A percentile compares a stretch with the other conserved stretches of the same genome.
Conservation (phyloP, 2,113 vertebrate species). For the Tylochromis polylepis region DNA sequence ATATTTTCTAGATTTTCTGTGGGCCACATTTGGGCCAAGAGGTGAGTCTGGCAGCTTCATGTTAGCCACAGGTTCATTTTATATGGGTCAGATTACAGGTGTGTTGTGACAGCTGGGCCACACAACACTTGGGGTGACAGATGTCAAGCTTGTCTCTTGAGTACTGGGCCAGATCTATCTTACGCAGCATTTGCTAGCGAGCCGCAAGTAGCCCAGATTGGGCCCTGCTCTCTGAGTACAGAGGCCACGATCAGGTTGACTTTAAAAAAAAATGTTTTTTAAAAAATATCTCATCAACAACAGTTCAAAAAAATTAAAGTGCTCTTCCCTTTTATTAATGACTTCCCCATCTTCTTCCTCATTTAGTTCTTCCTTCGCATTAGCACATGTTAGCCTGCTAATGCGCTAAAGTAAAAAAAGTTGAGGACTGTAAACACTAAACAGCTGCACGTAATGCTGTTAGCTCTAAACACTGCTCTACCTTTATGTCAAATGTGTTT, state of each 20-base stretch:
- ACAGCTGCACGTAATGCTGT: neutral
- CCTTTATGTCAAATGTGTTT: neutral
- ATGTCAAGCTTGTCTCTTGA: neutral
- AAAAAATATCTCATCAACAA: neutral
- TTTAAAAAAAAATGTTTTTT: fast-evolving
- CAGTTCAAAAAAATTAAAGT: neutral
- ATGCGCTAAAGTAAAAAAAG: neutral
- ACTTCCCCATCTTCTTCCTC: neutral
- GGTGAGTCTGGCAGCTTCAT: too few relatives aligned
- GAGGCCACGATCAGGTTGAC: neutral
- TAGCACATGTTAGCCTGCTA: neutral
- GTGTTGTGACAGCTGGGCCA: neutral
- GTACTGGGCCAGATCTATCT: neutral
- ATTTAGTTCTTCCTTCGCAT: neutral
- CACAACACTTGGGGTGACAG: fast-evolving
- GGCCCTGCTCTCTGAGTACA: neutral
- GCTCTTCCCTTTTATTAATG: neutral
- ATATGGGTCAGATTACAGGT: neutral
- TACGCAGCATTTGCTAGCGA: neutral
- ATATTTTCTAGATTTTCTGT: neutral
- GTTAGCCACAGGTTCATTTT: neutral
- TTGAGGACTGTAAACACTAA: neutral
- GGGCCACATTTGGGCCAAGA: neutral
- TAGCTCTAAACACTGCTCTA: fast-evolving
- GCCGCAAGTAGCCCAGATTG: neutral